Conservation (phyloP, 2,888 invertebrate genomes). For the Ormia ochracea region DNA sequence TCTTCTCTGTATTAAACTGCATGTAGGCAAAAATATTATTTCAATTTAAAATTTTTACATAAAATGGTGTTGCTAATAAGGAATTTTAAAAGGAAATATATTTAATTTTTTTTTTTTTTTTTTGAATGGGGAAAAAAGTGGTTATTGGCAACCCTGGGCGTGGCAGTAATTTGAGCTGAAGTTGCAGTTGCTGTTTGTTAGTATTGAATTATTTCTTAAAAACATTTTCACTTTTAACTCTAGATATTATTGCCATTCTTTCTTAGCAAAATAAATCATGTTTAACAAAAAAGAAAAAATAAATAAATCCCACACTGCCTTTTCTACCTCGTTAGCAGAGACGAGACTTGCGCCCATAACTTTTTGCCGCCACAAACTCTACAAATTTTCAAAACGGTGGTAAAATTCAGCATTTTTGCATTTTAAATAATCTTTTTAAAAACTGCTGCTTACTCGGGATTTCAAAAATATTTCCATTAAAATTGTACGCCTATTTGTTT, state of each 20-base stretch:
- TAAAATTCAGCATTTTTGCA: background rate
- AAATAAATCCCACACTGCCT: no score
- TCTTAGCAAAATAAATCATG: background rate
- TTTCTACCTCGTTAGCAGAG: no score
- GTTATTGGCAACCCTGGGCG: background rate
- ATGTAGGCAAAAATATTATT: no score
- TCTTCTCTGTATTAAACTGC: no score
- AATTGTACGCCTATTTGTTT: constrained; percentile 45
- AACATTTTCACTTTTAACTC: constrained; percentile 59
- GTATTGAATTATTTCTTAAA: constrained; percentile 47
- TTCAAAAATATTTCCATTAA: constrained; percentile 26
- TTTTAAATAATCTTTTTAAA: background rate
- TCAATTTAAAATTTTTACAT: no score
- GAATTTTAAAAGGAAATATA: no score
- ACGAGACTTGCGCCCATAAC: no score
- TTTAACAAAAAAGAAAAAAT: constrained; percentile 30
- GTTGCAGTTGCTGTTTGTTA: background rate
- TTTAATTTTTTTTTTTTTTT: no score
- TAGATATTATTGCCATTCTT: background rate
- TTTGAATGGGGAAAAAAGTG: background rate
- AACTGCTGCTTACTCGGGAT: background rate
- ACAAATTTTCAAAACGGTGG: no score
- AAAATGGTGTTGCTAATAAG: no score
- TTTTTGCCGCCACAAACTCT: no score
- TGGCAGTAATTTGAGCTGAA: no score